Percentiles rank a stretch among this genome's conserved stretches.
phyloP scores from a whole-genome alignment of 2,797 vertebrate species.

The Otolemur crassicaudatus region DNA sequence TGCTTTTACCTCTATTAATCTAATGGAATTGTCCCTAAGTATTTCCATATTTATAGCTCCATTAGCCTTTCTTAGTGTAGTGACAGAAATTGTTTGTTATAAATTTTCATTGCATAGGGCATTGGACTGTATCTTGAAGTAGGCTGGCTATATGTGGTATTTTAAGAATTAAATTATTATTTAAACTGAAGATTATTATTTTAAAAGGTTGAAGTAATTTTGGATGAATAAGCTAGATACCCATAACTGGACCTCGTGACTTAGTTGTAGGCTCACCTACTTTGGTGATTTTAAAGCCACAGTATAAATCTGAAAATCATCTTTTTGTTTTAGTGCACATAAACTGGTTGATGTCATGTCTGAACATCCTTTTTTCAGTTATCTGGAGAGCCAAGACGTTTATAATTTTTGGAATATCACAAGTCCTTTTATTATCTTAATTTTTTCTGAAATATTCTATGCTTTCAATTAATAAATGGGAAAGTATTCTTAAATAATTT shows the following conservation, averaged over 20 bases:
- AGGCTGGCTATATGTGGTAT: not conserved
- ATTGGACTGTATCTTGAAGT: not conserved
- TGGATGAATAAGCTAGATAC: not conserved
- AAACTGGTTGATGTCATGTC: not conserved
- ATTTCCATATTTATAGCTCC: not conserved
- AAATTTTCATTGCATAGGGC: not conserved
- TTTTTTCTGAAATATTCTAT: not conserved
- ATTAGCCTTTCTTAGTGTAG: not conserved
- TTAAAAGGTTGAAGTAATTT: not conserved
- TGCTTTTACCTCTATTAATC: not conserved
- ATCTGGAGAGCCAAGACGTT: not conserved
- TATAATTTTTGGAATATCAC: not conserved
- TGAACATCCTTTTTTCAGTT: not conserved
- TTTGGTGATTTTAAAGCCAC: not conserved
- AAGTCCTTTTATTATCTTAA: not conserved
- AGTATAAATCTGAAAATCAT: not conserved
- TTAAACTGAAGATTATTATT: not conserved
- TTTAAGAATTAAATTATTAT: not conserved
- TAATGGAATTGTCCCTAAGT: not conserved
- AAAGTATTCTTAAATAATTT: not conserved
- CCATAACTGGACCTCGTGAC: not conserved
- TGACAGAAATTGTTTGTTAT: not conserved
- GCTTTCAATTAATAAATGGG: not conserved
- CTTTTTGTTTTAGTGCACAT: not conserved
- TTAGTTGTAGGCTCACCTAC: not conserved